These are phyloP conservation scores for Eucera pruinosa DNA, from an alignment of 2,888 invertebrate genomes.

Conservation along the genomic window DNA sequence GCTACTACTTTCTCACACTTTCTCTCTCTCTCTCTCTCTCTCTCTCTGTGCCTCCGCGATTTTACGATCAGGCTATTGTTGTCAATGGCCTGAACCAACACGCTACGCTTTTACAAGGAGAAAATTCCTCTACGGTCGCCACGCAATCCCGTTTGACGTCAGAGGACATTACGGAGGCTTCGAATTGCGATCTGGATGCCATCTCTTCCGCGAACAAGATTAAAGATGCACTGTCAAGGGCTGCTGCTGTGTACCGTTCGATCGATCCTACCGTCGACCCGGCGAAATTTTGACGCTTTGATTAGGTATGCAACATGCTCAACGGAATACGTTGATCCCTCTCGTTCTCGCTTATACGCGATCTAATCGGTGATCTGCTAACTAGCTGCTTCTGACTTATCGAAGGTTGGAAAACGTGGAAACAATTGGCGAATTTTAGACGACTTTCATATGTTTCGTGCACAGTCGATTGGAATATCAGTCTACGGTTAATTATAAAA, in stretches of 20 bases:
- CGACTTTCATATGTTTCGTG: background rate
- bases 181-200: slow-evolving; percentile 48
- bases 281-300: slow-evolving; percentile 29
- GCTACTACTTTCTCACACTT: slow-evolving; percentile 7
- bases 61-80: slow-evolving; percentile 46
- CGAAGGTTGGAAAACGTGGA: slow-evolving; percentile 4
- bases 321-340: background rate
- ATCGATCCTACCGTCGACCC: slow-evolving; percentile 24
- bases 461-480: slow-evolving; percentile 9
- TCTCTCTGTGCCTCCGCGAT: background rate
- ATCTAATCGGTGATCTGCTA: background rate
- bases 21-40: slow-evolving; percentile 3
- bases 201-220: slow-evolving; percentile 36
- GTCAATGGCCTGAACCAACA: slow-evolving; percentile 29
- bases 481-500: background rate
- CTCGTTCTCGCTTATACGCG: background rate
- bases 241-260: slow-evolving; percentile 16
- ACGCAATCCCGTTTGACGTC: slow-evolving; percentile 33
- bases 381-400: background rate
- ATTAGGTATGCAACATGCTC: slow-evolving; percentile 16
- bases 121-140: slow-evolving; percentile 23
- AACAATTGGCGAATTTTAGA: background rate
- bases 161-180: slow-evolving; percentile 22
- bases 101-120: slow-evolving; percentile 23
- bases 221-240: slow-evolving; percentile 43